Percentiles rank a stretch among this genome's conserved stretches.
Conservation (phyloP, 2,113 vertebrate genomes). For the Bettongia penicillata region DNA sequence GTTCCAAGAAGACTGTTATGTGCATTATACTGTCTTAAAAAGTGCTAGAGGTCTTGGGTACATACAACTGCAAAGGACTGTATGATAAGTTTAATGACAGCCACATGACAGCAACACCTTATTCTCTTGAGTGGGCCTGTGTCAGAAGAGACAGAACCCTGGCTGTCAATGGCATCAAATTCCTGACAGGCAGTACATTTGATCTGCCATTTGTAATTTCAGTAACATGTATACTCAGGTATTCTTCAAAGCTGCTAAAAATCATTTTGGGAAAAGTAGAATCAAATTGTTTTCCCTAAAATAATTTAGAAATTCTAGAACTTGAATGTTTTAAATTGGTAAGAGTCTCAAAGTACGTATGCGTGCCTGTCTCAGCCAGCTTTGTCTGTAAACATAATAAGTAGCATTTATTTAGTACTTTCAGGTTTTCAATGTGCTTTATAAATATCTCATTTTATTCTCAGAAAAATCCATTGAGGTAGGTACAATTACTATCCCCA, state of each 20-base stretch:
- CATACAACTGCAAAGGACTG: neutral
- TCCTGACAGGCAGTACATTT: neutral
- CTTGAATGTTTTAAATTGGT: neutral
- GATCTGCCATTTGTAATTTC: neutral
- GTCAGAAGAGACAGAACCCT: neutral
- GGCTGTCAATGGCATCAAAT: neutral
- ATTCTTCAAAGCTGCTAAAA: neutral
- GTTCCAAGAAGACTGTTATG: neutral
- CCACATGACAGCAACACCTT: neutral
- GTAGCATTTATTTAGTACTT: neutral
- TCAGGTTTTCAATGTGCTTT: neutral
- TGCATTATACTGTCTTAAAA: neutral
- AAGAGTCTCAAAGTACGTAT: slow-evolving; percentile 15
- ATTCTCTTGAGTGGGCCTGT: neutral
- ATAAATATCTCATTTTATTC: neutral
- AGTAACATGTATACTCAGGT: neutral
- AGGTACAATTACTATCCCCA: neutral
- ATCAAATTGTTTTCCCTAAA: neutral
- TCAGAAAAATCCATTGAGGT: neutral
- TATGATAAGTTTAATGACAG: neutral
- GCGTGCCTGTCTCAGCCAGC: neutral
- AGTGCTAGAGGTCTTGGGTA: neutral
- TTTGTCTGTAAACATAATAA: neutral
- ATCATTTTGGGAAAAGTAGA: neutral
- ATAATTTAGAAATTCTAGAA: neutral